Evolutionary conservation across 2,888 invertebrate species (phyloP), one percentile per base, ranked within the genome.

Genomic region (Diarsia dahlii): DNA sequence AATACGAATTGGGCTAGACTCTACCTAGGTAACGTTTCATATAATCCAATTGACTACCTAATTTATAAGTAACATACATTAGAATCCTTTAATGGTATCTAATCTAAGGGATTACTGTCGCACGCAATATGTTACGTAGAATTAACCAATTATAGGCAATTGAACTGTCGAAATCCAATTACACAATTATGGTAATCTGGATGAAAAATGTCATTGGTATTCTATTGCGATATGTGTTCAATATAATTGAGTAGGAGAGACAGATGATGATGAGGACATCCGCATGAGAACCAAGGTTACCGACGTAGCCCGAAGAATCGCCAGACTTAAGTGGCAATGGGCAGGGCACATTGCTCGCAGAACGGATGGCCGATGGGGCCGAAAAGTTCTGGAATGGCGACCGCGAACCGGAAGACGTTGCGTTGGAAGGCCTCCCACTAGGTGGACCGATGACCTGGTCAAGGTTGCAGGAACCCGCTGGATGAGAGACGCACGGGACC

Each of bases 141-240:
- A 81, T 87, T 75, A 85, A 79, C 77, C 81, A 81, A 85, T 86
- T 87, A 85, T 71, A 67, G 74, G 76, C 66, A 83, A 76, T 77
- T 77, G 69, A 80, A 79, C 74, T 73, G 71, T 74, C 54, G 34
- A 70, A 80, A 86, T 85, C 83, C 78, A 85, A 85, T 85, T 72
- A 82, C 15, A 74, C 65, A 74, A 76, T 76, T 74, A 81, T 70
- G 46, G 68, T 74, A 70, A 68, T 84, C 48, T 18, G 18, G 64
- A 60, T 45, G 34, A 82, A 76, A 80, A 72, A 56, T n/a, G 4
- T 50, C 15, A 60, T 66, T 78, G 45, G 50, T 58, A 12, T 62
- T 60, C n/a, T 6, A 48, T 12, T 45, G 9, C 15, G 13, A 8
- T 63, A 28, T 34, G 9, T 56, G 20, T 23, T 23, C 15, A 69